Evolutionary conservation across 2,797 vertebrate species (phyloP).

Genomic region (Squalus acanthias): DNA sequence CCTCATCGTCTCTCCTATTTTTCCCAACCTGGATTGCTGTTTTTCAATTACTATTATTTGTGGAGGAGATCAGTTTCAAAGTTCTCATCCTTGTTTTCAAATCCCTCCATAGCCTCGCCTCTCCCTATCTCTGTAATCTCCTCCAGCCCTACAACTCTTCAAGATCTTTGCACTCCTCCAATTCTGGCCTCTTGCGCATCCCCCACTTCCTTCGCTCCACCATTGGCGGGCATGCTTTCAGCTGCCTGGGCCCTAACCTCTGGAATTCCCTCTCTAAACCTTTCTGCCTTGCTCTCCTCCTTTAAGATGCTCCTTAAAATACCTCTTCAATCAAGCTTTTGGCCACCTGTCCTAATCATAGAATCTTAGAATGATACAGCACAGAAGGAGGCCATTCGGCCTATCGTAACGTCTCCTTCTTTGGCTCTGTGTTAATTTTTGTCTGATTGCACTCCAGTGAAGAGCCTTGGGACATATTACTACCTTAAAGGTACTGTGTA

Average conservation of each 20-base stretch:
- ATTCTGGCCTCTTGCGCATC: background rate
- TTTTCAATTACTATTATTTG: background rate
- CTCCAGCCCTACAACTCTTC: background rate
- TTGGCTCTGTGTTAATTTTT: background rate
- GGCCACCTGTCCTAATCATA: background rate
- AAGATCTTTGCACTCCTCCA: background rate
- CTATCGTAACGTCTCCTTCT: background rate
- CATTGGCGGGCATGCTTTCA: background rate
- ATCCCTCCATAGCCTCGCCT: background rate
- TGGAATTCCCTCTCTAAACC: background rate
- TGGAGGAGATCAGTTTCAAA: background rate
- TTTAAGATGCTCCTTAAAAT: background rate
- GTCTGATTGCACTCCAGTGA: background rate
- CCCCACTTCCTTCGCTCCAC: background rate
- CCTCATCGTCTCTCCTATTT: background rate
- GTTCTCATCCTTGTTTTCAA: background rate
- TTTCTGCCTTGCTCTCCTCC: background rate
- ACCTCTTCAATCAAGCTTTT: background rate
- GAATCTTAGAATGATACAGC: background rate
- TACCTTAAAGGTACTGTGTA: background rate
- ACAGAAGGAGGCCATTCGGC: background rate
- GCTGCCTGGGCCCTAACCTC: no score
- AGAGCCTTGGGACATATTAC: background rate
- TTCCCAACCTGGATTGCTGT: background rate
- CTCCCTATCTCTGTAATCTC: background rate